Percentiles rank a stretch among this genome's conserved stretches.
Evolutionary conservation across 2,888 invertebrate species (phyloP).

Genomic region (Ceramica pisi): DNA sequence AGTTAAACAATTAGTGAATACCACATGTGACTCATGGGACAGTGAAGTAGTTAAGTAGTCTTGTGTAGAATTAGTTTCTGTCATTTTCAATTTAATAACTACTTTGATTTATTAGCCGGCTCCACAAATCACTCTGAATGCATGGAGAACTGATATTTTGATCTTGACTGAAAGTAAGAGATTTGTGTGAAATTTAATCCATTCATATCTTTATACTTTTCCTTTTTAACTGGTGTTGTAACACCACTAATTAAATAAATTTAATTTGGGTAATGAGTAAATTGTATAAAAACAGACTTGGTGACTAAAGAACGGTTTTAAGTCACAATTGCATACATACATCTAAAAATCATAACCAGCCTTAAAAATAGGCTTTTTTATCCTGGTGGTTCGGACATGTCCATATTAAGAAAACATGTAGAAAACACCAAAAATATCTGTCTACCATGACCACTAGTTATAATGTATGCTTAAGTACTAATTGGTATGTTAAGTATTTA

Average conservation of each 20-base stretch:
- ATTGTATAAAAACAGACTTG: no score
- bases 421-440: no score
- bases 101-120: constrained; percentile 82
- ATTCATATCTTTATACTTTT: constrained; percentile 38
- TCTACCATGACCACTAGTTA: background rate
- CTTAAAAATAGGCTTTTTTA: no score
- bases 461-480: constrained; percentile 41
- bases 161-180: constrained; percentile 61
- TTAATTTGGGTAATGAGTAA: constrained; percentile 6
- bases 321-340: no score
- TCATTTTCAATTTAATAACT: constrained; percentile 64
- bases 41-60: constrained; percentile 35
- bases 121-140: constrained; percentile 82
- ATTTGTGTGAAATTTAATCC: constrained; percentile 58
- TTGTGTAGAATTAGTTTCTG: constrained; percentile 32
- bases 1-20: no score
- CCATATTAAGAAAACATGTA: no score
- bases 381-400: no score
- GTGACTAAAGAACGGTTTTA: no score
- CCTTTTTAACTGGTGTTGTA: constrained; percentile 12
- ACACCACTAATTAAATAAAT: constrained; percentile 16
- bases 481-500: constrained; percentile 31
- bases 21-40: no score
- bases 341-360: no score
- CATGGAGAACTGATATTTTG: constrained; percentile 74